These are phyloP conservation scores for Temnothorax curvispinosus DNA, from an alignment of 1,140 invertebrate genomes.

Conservation along the genomic window DNA sequence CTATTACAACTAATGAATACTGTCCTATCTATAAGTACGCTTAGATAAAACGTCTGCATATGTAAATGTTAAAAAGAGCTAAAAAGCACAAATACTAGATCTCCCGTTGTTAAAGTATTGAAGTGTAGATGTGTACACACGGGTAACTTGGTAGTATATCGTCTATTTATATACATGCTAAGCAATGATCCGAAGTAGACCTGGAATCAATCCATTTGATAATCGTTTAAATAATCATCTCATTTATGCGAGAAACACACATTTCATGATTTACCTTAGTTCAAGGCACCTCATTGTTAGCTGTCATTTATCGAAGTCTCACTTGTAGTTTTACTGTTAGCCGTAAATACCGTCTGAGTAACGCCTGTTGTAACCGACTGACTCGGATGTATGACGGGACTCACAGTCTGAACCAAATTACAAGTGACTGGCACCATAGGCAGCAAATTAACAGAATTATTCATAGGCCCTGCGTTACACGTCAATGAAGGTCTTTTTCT, in stretches of 20 bases:
- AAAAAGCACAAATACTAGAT: constrained; percentile 74
- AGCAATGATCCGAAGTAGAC: constrained; percentile 58
- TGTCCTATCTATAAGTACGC: constrained; percentile 84
- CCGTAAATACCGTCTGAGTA: constrained; percentile 73
- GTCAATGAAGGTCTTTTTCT: constrained; percentile 81
- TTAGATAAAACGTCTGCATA: constrained; percentile 68
- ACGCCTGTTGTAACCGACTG: constrained; percentile 78
- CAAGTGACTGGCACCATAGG: constrained; percentile 83
- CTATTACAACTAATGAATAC: constrained; percentile 81
- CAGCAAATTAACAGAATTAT: constrained; percentile 82
- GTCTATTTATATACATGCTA: constrained; percentile 68
- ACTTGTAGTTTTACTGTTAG: constrained; percentile 78
- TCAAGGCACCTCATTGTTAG: constrained; percentile 80
- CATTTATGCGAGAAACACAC: background rate
- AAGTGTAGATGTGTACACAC: constrained; percentile 62
- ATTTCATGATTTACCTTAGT: constrained; percentile 54
- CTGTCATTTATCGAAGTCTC: constrained; percentile 82
- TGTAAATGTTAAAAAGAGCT: constrained; percentile 73
- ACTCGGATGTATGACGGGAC: constrained; percentile 81
- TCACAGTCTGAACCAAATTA: constrained; percentile 82
- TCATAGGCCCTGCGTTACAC: constrained; percentile 68
- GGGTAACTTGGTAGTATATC: constrained; percentile 69
- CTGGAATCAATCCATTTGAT: constrained; percentile 39
- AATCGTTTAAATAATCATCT: background rate
- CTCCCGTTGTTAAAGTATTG: constrained; percentile 62